These are phyloP conservation scores for Drosophila pallidifrons DNA, from an alignment of 1,140 invertebrate genomes.

Conservation along the genomic window DNA sequence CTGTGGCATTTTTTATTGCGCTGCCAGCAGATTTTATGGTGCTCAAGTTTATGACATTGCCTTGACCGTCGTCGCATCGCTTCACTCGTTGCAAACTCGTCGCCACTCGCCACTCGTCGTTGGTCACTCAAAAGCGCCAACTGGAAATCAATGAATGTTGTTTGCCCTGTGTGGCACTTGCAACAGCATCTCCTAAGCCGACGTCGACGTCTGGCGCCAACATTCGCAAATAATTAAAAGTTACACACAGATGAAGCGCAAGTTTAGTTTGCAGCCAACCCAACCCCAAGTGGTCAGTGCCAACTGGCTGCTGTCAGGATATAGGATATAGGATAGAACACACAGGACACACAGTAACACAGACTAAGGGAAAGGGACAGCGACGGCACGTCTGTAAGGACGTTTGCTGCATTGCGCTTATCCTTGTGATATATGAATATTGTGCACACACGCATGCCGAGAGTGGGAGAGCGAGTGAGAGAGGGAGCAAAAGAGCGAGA, in stretches of 20 bases:
- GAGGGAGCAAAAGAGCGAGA: constrained; percentile 5
- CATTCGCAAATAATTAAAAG: constrained; percentile 84
- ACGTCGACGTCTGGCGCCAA: constrained; percentile 78
- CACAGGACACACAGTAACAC: constrained; percentile 28
- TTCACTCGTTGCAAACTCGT: not conserved
- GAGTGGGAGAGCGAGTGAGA: constrained; percentile 15
- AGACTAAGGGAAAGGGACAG: constrained; percentile 4
- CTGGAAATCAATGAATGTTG: constrained; percentile 68
- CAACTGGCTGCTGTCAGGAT: constrained; percentile 46
- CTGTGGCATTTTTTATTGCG: constrained; percentile 80
- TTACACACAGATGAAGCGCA: constrained; percentile 64
- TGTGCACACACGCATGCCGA: constrained; percentile 78
- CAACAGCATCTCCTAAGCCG: constrained; percentile 55
- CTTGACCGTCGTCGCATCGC: constrained; percentile 67
- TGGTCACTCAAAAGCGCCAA: constrained; percentile 55
- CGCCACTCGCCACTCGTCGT: constrained; percentile 12
- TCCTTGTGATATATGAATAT: constrained; percentile 85
- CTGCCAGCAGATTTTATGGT: constrained; percentile 84
- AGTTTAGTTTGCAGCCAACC: constrained; percentile 22
- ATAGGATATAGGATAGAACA: constrained; percentile 18
- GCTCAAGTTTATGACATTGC: constrained; percentile 82
- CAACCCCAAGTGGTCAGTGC: constrained; percentile 32
- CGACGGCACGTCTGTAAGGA: constrained; percentile 80
- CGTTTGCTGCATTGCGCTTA: constrained; percentile 85
- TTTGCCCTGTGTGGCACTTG: constrained; percentile 1